Percentiles rank a stretch among this genome's conserved stretches.
Conservation (phyloP, 2,797 vertebrate species). For the Acomys russatus region DNA sequence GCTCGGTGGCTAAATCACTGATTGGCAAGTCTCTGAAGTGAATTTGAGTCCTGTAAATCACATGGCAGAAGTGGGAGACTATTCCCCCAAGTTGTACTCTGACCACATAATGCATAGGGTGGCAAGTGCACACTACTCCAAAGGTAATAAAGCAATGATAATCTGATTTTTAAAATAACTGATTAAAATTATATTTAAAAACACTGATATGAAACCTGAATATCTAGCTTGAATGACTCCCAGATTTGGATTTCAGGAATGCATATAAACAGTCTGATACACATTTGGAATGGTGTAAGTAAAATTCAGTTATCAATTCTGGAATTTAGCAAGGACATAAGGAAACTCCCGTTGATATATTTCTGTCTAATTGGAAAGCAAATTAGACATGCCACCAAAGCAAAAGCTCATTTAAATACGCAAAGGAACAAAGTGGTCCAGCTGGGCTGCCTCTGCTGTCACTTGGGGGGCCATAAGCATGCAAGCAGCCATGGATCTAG, state of each 20-base stretch:
- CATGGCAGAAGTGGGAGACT: neutral
- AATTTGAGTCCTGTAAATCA: neutral
- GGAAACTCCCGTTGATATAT: neutral
- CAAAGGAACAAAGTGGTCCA: neutral
- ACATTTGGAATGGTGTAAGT: neutral
- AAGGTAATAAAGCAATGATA: neutral
- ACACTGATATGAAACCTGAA: neutral
- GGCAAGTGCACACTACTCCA: neutral
- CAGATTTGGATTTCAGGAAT: neutral
- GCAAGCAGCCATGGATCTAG: neutral
- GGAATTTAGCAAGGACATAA: neutral
- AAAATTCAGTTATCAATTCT: neutral
- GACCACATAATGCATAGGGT: neutral
- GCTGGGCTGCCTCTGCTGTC: neutral
- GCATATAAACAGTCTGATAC: neutral
- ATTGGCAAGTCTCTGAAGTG: neutral
- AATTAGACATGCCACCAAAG: neutral
- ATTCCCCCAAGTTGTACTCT: neutral
- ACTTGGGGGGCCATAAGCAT: neutral
- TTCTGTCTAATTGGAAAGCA: conserved; percentile 21
- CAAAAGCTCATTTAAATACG: neutral
- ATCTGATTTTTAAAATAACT: neutral
- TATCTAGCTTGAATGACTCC: neutral
- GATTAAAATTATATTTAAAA: neutral
- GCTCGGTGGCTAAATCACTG: neutral